Evolutionary conservation across 2,113 vertebrate genomes (phyloP), one percentile per base, ranked within the genome.

Genomic region (Urocolius indicus): DNA sequence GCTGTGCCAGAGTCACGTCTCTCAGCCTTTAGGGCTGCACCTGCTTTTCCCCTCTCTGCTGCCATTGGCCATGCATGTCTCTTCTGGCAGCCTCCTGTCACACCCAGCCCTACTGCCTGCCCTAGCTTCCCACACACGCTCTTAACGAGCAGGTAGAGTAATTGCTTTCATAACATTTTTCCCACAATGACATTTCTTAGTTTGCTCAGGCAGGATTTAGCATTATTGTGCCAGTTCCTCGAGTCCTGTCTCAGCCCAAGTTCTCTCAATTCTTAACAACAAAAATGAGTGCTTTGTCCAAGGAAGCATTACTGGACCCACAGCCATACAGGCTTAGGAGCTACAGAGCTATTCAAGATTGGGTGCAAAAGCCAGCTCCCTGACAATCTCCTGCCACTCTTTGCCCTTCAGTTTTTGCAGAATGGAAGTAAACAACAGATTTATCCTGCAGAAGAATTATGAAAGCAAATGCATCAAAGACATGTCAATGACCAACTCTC

Each of bases 111-210:
- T 30, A 1, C 67, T 79, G 57, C 80, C 77, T 0, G 27, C 52
- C 83, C 49, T 3, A 13, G 46, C 73, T 91, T 85, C 93, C 93
- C 93, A 84, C 83, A 58, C 72, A 94, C 1, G 0, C 87, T 63
- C 61, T 71, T 93, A 87, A 94, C 18, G 57, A 97, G 75, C 82
- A 89, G 85, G 24, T 82, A 92, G 68, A 74, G 79, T 93, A 89
- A 96, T 84, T 91, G 90, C 87, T 95, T 91, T 73, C 87, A 82
- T 58, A 91, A 80, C 90, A 51, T 84, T 95, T 88, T 94, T 94
- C 97, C 83, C 79, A 97, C 87, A 93, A 48, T 63, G 80, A 65
- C 93, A 95, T 63, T 90, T 96, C 82, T 84, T 24, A 52, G 83
- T 93, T 97, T 90, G 95, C 74, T 96, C 82, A 86, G 86, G 43